Evolutionary conservation across 2,888 invertebrate species (phyloP).

Genomic region (Heterodera filipjevi): DNA sequence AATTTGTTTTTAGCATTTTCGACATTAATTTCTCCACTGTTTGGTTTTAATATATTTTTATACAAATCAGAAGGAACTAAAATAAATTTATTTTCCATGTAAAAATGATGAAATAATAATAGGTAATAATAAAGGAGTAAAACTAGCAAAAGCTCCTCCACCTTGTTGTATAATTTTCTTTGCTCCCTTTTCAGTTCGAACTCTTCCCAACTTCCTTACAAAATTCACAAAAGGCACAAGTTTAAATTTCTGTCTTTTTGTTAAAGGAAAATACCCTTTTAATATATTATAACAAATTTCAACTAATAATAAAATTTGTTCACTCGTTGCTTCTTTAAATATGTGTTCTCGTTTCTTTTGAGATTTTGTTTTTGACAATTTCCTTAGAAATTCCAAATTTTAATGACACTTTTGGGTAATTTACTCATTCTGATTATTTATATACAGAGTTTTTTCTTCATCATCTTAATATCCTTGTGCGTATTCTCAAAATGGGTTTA

Average conservation of each 20-base stretch:
- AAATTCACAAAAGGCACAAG: no score
- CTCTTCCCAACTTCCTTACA: no score
- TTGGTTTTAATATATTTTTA: not conserved
- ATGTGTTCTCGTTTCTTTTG: not conserved
- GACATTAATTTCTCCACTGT: not conserved
- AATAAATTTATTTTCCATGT: slow-evolving; percentile 16
- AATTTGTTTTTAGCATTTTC: not conserved
- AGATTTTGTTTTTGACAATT: not conserved
- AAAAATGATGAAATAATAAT: not conserved
- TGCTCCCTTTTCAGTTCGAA: no score
- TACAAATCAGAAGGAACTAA: slow-evolving; percentile 28
- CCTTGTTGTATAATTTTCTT: no score
- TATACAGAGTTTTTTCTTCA: not conserved
- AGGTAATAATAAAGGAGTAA: not conserved
- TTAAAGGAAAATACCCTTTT: not conserved
- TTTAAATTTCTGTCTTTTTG: no score
- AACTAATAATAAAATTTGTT: slow-evolving; percentile 23
- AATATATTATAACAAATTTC: slow-evolving; percentile 25
- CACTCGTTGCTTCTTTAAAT: slow-evolving; percentile 8
- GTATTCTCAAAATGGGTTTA: not conserved
- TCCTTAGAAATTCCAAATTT: not conserved
- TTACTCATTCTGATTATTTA: not conserved
- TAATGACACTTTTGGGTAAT: not conserved
- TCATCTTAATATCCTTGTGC: slow-evolving; percentile 31
- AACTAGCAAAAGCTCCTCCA: slow-evolving; percentile 21